Evolutionary conservation across 2,888 invertebrate species (phyloP), one percentile per base, ranked within the genome.

Genomic region (Piscicola geometra): DNA sequence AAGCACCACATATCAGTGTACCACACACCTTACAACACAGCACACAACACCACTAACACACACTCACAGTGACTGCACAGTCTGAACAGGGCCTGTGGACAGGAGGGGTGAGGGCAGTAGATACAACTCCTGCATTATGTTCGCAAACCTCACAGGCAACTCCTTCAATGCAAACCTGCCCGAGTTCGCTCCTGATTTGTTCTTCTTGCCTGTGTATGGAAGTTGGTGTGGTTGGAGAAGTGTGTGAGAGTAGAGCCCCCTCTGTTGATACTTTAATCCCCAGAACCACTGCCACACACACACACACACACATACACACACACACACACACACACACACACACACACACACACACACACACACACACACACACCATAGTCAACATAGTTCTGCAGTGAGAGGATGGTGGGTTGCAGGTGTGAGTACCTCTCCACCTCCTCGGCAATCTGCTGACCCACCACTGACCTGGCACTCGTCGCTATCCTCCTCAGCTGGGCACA

Each of bases 111-210:
- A 93, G 0, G 99, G 99, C 5, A 99, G 88, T 50, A 98, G 88
- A 70, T 94, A 93, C 85, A 99, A 96, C 88, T 99, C 99, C 85
- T 97, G 96, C 98, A 99, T 99, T 82, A 99, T 99, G 86, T 99
- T 98, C 75, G 99, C 96, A 83, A 99, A 87, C 77, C 99, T 90
- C 25, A 97, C 96, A 25, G 98, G 97, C 76, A 99, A 87, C 87
- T 99, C 99, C 86, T 98, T 96, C 77, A 94, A 89, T 3, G 99
- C 89, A 86, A 99, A 99, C 81, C 93, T 88, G 84, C 90, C 98
- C 18, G 77, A 77, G n/a, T 75, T 71, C 1, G 35, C 33, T 28
- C 21, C 75, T 1, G 74, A 60, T 25, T 75, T 60, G n/a, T 68
- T 67, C 56, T 52, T 67, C 25, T 56, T 56, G 25, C 60, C 60